Evolutionary conservation across 2,797 vertebrate genomes (phyloP), one percentile per base, ranked within the genome.

Genomic region (Ambastaia sidthimunki): DNA sequence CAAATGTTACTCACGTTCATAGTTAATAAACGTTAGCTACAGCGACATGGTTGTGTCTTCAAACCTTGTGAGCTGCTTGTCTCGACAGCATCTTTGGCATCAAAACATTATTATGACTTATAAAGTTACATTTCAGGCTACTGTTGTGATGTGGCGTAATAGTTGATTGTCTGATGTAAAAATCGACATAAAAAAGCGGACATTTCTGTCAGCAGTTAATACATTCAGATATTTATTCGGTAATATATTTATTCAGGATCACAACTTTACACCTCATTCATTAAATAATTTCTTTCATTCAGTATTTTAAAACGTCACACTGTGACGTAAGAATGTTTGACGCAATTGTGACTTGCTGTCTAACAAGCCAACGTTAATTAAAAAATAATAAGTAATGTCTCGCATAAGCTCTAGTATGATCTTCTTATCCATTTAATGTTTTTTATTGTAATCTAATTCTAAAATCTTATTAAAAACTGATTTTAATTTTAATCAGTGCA

Each of bases 231-330:
- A 2, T 31, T 2, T 2, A 37, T 37, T 37, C n/a, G n/a, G n/a
- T n/a, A 1, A 23, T 10, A 19, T 28, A 11, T 19, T 67, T 31
- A 28, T 28, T 57, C 63, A 54, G 50, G 52, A 37, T 41, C 31
- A 65, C 62, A 19, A 3, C 62, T 15, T 31, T 65, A 65, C 37
- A 31, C 67, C 48, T 31, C 52, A 31, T 50, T 13, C 25, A 77
- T 60, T 21, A 47, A 23, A 62, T 2, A 10, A 31, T 9, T 34
- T 34, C 7, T 59, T 59, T 59, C n/a, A n/a, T n/a, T n/a, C 21
- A 25, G 16, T 25, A 2, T 69, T 50, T 28, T 15, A 5, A 59
- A 77, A 69, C 1, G 57, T 63, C 68, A 63, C 76, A 54, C 28
- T 34, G 2, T 15, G 25, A 31, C 18, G n/a, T 25, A 11, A 62